Evolutionary conservation across 2,113 vertebrate species (phyloP), one percentile per base, ranked within the genome.

Genomic region (Oryzias woworae): DNA sequence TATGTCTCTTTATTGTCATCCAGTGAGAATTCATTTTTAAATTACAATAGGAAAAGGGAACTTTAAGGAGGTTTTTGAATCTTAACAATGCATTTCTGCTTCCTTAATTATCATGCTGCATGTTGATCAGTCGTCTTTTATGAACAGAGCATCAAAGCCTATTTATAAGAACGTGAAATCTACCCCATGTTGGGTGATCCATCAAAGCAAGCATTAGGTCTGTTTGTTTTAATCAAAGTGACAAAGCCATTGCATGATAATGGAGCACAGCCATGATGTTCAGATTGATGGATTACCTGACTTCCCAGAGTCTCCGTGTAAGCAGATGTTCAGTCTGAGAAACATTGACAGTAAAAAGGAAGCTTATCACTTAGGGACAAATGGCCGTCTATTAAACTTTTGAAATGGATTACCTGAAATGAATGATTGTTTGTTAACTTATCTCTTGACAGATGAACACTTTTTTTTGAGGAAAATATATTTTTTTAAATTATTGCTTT

Each of bases 271-370:
- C 23, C 47, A 31, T 17, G 43, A 58, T 54, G 58, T 44, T 81
- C 43, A 43, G 46, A 46, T 67, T 64, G 71, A 78, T 67, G 1
- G 53, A 75, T 78, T n/a, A 51, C 28, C 59, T 51, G 53, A 67
- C 58, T 36, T 42, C 10, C 53, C 18, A 16, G 17, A 48, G 54
- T 64, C 58, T 24, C 22, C n/a, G 26, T 45, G 28, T 50, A 57
- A 20, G 26, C 4, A 53, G 26, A 13, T 51, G 45, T 15, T 46
- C 5, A 2, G 5, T 13, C 53, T 51, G 54, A 45, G 15, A 12
- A 23, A n/a, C 28, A 47, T 46, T 17, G 44, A 45, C 14, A 69
- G 22, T 14, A 23, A 51, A 50, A 24, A 51, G 20, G 14, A 15
- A 28, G 24, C 13, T 4, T 10, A 28, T 31, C 17, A 13, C 7